A percentile compares a stretch with the other conserved stretches of the same genome.
Evolutionary conservation across 2,113 vertebrate species (phyloP).

Genomic region (Diadophis punctatus): DNA sequence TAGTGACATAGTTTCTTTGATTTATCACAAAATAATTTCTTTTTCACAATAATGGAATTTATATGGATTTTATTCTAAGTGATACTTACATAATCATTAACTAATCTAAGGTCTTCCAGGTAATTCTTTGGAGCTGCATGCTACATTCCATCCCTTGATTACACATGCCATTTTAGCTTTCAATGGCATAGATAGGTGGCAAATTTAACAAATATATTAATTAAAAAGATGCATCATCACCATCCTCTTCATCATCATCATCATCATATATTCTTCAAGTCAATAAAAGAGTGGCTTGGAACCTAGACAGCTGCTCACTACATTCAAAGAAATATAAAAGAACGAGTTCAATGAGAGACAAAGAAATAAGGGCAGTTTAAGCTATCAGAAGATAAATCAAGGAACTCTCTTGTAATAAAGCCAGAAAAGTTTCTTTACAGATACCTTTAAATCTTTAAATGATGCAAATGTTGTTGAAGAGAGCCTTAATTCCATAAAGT

Average conservation of each 20-base stretch:
- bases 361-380: no score
- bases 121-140: neutral
- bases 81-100: neutral
- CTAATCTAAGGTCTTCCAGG: neutral
- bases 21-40: neutral
- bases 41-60: neutral
- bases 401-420: neutral
- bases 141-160: no score
- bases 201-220: no score
- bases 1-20: neutral
- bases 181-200: no score
- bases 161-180: no score
- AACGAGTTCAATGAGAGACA: neutral
- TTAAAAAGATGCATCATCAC: no score
- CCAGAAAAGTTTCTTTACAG: neutral
- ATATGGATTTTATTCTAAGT: neutral
- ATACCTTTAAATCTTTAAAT: neutral
- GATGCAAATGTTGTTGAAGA: neutral
- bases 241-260: no score
- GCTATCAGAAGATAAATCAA: neutral
- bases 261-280: no score
- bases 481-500: neutral
- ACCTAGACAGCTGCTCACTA: no score
- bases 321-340: no score
- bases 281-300: no score